Percentiles rank a stretch among this genome's conserved stretches.
phyloP scores from a whole-genome alignment of 2,797 vertebrate species.

The Hafferia zeledoni region DNA sequence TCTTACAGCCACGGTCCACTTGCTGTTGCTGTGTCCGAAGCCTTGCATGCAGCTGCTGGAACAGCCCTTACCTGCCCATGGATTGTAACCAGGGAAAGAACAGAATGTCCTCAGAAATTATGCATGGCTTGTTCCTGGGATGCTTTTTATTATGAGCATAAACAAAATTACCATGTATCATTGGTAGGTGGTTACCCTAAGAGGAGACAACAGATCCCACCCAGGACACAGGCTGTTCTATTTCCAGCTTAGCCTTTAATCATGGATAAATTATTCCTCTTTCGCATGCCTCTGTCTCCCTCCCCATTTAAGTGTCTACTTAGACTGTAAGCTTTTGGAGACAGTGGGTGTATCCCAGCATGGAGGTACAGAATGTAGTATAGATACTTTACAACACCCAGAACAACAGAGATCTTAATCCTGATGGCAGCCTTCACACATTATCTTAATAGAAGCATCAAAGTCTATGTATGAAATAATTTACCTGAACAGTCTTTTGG shows the following conservation, averaged over 20 bases:
- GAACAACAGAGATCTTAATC: neutral
- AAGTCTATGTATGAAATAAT: neutral
- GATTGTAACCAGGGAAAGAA: conserved; percentile 22
- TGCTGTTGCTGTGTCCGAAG: neutral
- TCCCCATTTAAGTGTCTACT: neutral
- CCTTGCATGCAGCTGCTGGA: neutral
- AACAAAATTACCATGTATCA: neutral
- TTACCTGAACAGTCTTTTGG: neutral
- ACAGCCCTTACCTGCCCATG: neutral
- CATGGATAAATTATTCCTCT: neutral
- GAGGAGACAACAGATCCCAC: neutral
- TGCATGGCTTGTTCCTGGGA: neutral
- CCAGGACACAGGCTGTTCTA: neutral
- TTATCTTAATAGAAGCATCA: neutral
- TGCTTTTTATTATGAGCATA: neutral
- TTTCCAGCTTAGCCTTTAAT: neutral
- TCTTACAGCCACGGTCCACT: neutral
- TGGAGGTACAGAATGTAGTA: neutral
- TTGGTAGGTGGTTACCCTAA: neutral
- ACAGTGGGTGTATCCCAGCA: neutral
- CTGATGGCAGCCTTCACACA: neutral
- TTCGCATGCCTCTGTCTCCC: neutral
- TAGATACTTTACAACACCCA: neutral
- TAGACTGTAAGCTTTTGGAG: neutral
- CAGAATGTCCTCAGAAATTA: conserved; percentile 15